phyloP scores from a whole-genome alignment of 2,113 vertebrate species.

The Callospermophilus lateralis region DNA sequence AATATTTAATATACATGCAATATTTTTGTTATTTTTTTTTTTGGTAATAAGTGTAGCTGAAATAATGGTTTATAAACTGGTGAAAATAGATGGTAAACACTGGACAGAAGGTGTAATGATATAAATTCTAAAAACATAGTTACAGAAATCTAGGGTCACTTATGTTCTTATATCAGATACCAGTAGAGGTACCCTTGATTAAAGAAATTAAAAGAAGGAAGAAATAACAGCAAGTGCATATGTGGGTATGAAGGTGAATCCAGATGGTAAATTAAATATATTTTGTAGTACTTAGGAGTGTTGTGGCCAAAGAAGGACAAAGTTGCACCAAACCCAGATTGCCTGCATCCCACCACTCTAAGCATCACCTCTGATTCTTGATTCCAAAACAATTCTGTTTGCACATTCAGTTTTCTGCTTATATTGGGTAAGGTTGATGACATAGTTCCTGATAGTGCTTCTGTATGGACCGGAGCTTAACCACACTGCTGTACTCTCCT shows the following conservation, averaged over 20 bases:
- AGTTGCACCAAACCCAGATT: background rate
- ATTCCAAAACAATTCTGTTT: background rate
- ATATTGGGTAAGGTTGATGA: background rate
- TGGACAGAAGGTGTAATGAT: background rate
- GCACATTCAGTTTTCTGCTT: background rate
- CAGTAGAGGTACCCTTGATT: background rate
- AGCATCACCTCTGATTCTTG: background rate
- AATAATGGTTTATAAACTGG: background rate
- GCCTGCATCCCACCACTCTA: background rate
- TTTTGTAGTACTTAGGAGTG: background rate
- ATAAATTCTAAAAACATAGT: background rate
- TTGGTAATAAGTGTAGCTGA: background rate
- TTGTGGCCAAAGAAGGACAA: background rate
- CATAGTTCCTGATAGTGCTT: background rate
- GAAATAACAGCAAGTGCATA: background rate
- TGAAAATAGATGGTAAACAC: no score
- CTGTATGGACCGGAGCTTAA: background rate
- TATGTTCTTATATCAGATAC: background rate
- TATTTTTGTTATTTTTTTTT: background rate
- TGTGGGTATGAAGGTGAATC: no score
- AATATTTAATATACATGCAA: background rate
- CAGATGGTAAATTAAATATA: no score
- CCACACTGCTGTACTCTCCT: background rate
- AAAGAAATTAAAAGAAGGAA: background rate
- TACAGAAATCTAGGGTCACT: background rate